These are phyloP conservation scores for Sterrhoptilus dennistouni DNA, from an alignment of 2,113 vertebrate genomes.

Conservation along the genomic window DNA sequence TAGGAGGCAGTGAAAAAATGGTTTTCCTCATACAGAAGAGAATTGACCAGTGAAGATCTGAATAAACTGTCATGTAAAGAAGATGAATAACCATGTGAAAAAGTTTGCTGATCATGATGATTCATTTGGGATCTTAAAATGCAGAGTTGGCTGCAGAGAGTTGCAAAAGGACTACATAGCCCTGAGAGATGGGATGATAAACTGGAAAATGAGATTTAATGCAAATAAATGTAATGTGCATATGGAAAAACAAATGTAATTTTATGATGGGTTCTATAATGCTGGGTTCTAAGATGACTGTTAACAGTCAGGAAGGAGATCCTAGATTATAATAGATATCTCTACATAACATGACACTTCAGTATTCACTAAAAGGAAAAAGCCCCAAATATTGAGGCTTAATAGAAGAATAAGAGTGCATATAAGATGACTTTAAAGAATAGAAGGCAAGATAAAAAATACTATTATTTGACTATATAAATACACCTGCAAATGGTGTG, in stretches of 20 bases:
- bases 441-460: not conserved
- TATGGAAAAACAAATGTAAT: not conserved
- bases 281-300: not conserved
- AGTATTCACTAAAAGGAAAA: not conserved
- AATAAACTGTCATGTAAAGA: not conserved
- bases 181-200: not conserved
- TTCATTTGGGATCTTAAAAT: not conserved
- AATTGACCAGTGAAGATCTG: not conserved
- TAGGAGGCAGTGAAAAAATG: not conserved
- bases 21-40: not conserved
- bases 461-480: not conserved
- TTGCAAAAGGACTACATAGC: not conserved
- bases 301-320: not conserved
- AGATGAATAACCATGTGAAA: not conserved
- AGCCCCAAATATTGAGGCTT: fast-evolving
- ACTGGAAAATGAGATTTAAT: not conserved
- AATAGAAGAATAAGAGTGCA: not conserved
- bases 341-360: not conserved
- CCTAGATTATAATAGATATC: fast-evolving
- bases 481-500: not conserved
- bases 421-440: not conserved
- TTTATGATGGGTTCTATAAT: not conserved
- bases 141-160: not conserved
- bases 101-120: not conserved
- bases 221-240: not conserved